Evolutionary conservation across 2,797 vertebrate genomes (phyloP).

Genomic region (Coracias cyanogaster): DNA sequence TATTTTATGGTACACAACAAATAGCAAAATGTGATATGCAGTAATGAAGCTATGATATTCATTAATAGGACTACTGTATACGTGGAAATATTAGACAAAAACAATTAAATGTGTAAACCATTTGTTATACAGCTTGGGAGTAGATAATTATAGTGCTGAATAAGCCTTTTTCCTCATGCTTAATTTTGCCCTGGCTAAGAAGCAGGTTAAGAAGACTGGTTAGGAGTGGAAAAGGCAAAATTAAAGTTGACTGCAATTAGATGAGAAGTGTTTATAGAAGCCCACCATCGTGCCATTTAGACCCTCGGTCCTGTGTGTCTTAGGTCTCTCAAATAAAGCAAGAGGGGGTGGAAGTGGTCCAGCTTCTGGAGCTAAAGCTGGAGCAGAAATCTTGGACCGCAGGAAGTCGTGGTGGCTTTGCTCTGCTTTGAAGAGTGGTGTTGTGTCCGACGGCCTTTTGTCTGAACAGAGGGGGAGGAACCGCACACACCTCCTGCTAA

Average conservation of each 20-base stretch:
- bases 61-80: slow-evolving; percentile 59
- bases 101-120: slow-evolving; percentile 53
- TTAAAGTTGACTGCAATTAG: not conserved
- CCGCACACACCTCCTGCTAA: not conserved
- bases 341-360: not conserved
- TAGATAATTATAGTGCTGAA: slow-evolving; percentile 56
- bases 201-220: not conserved
- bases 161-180: slow-evolving; percentile 58
- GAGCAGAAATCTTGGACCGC: not conserved
- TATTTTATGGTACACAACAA: slow-evolving; percentile 49
- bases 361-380: not conserved
- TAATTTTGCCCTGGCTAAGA: slow-evolving; percentile 45
- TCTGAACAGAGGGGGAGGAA: not conserved
- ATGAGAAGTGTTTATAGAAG: not conserved
- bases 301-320: slow-evolving; percentile 30
- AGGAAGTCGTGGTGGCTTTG: slow-evolving; percentile 10
- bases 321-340: slow-evolving; percentile 1
- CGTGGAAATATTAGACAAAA: slow-evolving; percentile 52
- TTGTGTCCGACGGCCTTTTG: not conserved
- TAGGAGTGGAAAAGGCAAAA: slow-evolving; percentile 48
- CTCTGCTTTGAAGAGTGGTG: not conserved
- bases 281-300: slow-evolving; percentile 34
- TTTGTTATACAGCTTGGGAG: slow-evolving; percentile 69
- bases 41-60: slow-evolving; percentile 54
- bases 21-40: slow-evolving; percentile 56